These are phyloP conservation scores for Brachypalpus laphriformis DNA, from an alignment of 2,888 invertebrate genomes.

Conservation along the genomic window DNA sequence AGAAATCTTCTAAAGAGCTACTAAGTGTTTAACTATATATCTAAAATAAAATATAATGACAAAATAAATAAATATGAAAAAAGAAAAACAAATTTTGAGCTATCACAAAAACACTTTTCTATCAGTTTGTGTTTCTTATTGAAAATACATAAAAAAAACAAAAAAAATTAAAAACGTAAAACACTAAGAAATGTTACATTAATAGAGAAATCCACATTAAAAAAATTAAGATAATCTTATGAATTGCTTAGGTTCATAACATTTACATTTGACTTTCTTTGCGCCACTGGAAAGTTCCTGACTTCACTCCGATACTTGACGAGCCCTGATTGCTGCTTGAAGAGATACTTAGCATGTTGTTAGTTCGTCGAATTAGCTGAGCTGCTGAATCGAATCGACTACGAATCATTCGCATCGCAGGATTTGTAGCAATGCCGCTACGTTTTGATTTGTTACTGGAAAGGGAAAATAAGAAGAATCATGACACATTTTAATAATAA, in stretches of 20 bases:
- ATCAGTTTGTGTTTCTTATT: conserved; percentile 65
- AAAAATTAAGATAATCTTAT: conserved; percentile 53
- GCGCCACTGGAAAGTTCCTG: conserved; percentile 83
- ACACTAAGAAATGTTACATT: conserved; percentile 29
- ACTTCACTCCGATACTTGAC: conserved; percentile 83
- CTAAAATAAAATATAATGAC: conserved; percentile 27
- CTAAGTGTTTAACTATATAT: conserved; percentile 43
- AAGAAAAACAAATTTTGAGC: conserved; percentile 58
- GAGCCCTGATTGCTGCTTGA: conserved; percentile 83
- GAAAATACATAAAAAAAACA: conserved; percentile 69
- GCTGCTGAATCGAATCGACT: conserved; percentile 83
- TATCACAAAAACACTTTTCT: conserved; percentile 73
- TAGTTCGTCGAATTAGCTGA: conserved; percentile 82
- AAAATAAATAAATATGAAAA: conserved; percentile 51
- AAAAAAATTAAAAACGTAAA: conserved; percentile 42
- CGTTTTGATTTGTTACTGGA: conserved; percentile 86
- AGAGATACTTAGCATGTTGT: conserved; percentile 80
- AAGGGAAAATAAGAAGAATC: conserved; percentile 42
- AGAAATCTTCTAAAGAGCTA: conserved; percentile 27
- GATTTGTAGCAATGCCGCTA: conserved; percentile 93
- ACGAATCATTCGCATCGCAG: conserved; percentile 90
- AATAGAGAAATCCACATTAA: conserved; percentile 69
- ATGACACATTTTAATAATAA: not conserved
- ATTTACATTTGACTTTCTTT: conserved; percentile 83
- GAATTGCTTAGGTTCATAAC: conserved; percentile 34